Evolutionary conservation across 2,113 vertebrate genomes (phyloP), one percentile per base, ranked within the genome.

Genomic region (rat (Rattus norvegicus)): DNA sequence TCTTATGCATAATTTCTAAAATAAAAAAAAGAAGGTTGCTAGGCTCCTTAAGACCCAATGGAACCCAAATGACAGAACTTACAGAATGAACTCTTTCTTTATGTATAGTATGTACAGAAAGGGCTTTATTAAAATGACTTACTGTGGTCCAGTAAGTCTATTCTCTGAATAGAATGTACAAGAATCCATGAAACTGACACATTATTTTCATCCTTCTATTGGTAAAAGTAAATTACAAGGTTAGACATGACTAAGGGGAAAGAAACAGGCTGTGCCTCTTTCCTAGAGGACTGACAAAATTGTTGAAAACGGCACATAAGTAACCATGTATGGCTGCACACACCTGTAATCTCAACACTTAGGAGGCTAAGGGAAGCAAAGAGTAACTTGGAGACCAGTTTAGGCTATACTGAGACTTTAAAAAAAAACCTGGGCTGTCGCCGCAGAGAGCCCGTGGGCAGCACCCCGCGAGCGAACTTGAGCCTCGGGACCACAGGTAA

Each of bases 161-260:
- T 10, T 43, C 33, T 81, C n/a, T n/a, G 52, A 81, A 56, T n/a
- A 52, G 52, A 81, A 56, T 33, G 10, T 36, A 20, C 33, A 81
- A n/a, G 17, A 81, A 81, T 36, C 33, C 19, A 81, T 59, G 69
- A 43, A 93, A 33, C 36, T n/a, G 33, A 22, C 12, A 75, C 28
- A 86, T 89, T 47, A 63, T 80, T 88, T 81, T 5, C 88, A 94
- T 76, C 19, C 61, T 95, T 88, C 28, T 85, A 19, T 69, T 75
- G 28, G 76, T 95, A 43, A 95, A 85, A 96, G 76, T 36, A 91
- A 72, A n/a, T 80, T 92, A 90, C 1, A 79, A 95, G 59, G 65
- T 20, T 12, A 63, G 76, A 63, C 69, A 72, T 77, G 56, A 88
- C 56, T 96, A 61, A 89, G n/a, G 30, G 61, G 19, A 4, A 72